These are phyloP conservation scores for Leptinotarsa peninsularis DNA, from an alignment of 2,888 invertebrate species.

Conservation along the genomic window DNA sequence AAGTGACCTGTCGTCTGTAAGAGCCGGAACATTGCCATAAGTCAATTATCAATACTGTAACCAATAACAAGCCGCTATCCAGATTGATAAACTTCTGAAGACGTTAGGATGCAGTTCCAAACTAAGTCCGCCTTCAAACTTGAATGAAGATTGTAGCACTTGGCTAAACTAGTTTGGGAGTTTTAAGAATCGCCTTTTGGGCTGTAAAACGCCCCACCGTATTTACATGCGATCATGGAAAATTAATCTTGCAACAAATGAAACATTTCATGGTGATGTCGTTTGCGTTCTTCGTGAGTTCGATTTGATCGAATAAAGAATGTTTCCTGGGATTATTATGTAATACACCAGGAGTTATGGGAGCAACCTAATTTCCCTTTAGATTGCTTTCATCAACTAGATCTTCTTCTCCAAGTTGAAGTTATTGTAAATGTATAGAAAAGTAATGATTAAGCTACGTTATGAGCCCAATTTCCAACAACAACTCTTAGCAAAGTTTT, in stretches of 20 bases:
- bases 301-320: neutral
- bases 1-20: too few species aligned
- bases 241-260: too few species aligned
- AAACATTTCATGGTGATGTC: too few species aligned
- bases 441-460: constrained; percentile 48
- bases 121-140: too few species aligned
- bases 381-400: constrained; percentile 14
- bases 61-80: too few species aligned
- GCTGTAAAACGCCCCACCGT: neutral
- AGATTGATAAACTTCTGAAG: too few species aligned
- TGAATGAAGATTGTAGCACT: too few species aligned
- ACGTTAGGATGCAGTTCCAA: too few species aligned
- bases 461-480: constrained; percentile 45
- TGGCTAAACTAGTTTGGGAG: neutral
- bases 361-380: neutral
- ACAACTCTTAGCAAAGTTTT: constrained; percentile 39
- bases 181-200: neutral
- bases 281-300: neutral
- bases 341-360: neutral
- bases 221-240: too few species aligned
- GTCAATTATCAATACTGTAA: too few species aligned
- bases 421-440: constrained; percentile 56
- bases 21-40: too few species aligned
- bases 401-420: constrained; percentile 24
- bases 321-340: neutral